These are phyloP conservation scores for Tachina fera DNA, from an alignment of 2,888 invertebrate species.

Conservation along the genomic window DNA sequence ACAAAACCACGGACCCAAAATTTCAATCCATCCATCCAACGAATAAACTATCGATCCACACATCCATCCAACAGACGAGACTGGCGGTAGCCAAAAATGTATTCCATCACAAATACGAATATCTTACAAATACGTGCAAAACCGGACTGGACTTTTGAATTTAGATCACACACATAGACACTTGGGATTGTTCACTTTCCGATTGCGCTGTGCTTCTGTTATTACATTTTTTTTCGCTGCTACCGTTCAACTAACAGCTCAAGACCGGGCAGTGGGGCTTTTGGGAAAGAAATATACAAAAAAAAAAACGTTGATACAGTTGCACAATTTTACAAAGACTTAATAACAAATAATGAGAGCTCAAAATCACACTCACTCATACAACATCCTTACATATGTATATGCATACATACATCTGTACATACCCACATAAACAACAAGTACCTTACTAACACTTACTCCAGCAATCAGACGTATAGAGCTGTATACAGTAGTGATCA, in stretches of 20 bases:
- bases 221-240: background rate
- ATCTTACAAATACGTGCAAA: conserved; percentile 29
- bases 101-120: background rate
- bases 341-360: conserved; percentile 81
- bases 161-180: conserved; percentile 8
- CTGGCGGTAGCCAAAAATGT: conserved; percentile 59
- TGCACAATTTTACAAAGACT: conserved; percentile 80
- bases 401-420: background rate
- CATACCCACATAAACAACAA: conserved; percentile 6
- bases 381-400: background rate
- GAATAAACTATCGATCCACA: background rate
- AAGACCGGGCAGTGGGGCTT: background rate
- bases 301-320: conserved; percentile 55
- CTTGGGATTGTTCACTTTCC: conserved; percentile 3
- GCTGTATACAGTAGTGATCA: background rate
- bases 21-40: conserved; percentile 8
- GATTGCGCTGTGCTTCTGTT: conserved; percentile 3
- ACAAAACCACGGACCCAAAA: conserved; percentile 4
- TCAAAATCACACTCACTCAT: conserved; percentile 28
- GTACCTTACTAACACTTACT: conserved; percentile 17
- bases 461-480: conserved; percentile 9
- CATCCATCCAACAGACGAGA: conserved; percentile 56
- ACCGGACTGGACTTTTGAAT: conserved; percentile 41
- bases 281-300: conserved; percentile 28
- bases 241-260: conserved; percentile 3